Conservation (phyloP, 2,888 invertebrate genomes). For the Chelonus formosanus region DNA sequence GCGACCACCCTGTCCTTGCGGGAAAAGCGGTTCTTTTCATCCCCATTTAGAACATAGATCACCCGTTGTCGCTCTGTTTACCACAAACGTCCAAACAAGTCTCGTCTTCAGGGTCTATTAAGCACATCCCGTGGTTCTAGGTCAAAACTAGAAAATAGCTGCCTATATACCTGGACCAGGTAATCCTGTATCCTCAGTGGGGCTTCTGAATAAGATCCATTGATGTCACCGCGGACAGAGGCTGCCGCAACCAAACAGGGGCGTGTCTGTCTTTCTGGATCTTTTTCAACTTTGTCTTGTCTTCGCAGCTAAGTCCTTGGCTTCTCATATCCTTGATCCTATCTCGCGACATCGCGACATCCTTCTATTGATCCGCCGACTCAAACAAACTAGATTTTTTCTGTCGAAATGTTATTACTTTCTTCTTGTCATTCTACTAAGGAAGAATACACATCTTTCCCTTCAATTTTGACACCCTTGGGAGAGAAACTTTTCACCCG, state of each 20-base stretch:
- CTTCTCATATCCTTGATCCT: slow-evolving; percentile 49
- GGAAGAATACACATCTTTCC: neutral
- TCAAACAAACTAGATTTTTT: slow-evolving; percentile 24
- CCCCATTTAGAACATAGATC: slow-evolving; percentile 56
- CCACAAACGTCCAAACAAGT: slow-evolving; percentile 64
- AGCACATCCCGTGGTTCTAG: slow-evolving; percentile 51
- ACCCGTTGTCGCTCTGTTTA: slow-evolving; percentile 64
- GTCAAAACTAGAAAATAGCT: slow-evolving; percentile 47
- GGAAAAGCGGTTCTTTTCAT: slow-evolving; percentile 53
- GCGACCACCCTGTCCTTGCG: slow-evolving; percentile 46
- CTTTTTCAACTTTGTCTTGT: slow-evolving; percentile 16
- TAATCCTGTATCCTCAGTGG: slow-evolving; percentile 36
- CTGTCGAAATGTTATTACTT: slow-evolving; percentile 3
- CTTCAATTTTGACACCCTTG: neutral
- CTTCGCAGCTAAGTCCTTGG: slow-evolving; percentile 15
- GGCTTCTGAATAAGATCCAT: slow-evolving; percentile 41
- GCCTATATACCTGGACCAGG: slow-evolving; percentile 38
- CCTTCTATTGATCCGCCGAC: slow-evolving; percentile 61
- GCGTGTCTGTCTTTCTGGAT: slow-evolving; percentile 32
- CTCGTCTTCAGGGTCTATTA: slow-evolving; percentile 59
- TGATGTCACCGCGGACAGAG: slow-evolving; percentile 48
- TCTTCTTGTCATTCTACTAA: neutral
- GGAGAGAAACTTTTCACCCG: too few relatives aligned
- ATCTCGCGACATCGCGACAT: slow-evolving; percentile 59
- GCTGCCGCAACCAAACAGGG: slow-evolving; percentile 30